Conservation (phyloP, 1,140 invertebrate species). For the Drosophila melanica region DNA sequence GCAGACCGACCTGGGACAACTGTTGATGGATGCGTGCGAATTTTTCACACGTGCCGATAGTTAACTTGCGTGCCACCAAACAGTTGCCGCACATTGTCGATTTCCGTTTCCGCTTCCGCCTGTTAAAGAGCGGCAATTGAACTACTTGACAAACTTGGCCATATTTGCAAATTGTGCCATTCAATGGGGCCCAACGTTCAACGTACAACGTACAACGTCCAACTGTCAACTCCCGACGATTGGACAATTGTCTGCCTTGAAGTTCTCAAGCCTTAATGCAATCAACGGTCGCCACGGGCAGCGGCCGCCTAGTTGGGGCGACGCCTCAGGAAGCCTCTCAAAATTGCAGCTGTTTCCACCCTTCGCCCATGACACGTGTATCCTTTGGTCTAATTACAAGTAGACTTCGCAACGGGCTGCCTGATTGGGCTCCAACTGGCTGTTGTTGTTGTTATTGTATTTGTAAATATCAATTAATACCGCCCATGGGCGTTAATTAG, state of each 20-base stretch:
- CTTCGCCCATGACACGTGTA: conserved; percentile 14
- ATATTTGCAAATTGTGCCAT: not conserved
- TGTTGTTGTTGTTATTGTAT: conserved; percentile 15
- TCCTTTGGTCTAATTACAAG: conserved; percentile 57
- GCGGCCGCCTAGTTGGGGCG: too few species aligned
- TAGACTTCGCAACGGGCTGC: conserved; percentile 35
- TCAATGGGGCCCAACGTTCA: not conserved
- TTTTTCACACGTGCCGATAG: not conserved
- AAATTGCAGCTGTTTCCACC: not conserved
- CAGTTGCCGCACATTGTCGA: not conserved
- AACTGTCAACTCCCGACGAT: not conserved
- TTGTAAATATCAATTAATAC: conserved; percentile 60
- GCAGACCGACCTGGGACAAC: too few species aligned
- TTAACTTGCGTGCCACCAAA: not conserved
- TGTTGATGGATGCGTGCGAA: too few species aligned
- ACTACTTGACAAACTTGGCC: conserved; percentile 1
- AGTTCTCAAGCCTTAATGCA: not conserved
- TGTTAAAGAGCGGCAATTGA: not conserved
- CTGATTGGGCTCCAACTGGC: conserved; percentile 17
- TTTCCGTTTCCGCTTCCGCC: conserved; percentile 3
- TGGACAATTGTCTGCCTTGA: too few species aligned
- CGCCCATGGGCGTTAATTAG: conserved; percentile 60
- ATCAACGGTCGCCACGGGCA: not conserved
- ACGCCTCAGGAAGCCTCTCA: not conserved
- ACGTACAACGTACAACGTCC: not conserved